A percentile compares a stretch with the other conserved stretches of the same genome.
Conservation (phyloP, 2,113 vertebrate species). For the Callorhinus ursinus region DNA sequence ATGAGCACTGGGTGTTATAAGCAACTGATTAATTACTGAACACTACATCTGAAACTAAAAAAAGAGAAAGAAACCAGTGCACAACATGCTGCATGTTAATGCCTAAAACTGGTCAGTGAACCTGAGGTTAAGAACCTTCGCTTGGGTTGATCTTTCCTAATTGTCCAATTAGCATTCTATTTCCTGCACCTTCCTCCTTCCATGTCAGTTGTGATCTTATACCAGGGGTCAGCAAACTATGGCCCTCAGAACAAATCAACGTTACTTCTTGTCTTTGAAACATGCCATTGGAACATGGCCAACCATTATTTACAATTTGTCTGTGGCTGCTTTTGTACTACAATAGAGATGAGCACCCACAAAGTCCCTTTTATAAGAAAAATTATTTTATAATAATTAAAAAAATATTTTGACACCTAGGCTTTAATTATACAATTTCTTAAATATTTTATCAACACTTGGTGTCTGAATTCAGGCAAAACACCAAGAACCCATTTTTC, state of each 20-base stretch:
- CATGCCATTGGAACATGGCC: neutral
- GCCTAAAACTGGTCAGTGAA: neutral
- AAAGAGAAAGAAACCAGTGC: too few species aligned
- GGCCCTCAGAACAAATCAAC: neutral
- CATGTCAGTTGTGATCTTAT: neutral
- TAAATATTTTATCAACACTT: constrained; percentile 4
- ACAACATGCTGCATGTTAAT: neutral
- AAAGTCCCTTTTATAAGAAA: neutral
- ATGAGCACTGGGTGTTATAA: too few species aligned
- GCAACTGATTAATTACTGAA: too few species aligned
- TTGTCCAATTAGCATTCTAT: neutral
- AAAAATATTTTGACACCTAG: neutral
- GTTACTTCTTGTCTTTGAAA: neutral
- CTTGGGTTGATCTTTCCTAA: neutral
- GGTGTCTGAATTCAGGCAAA: neutral
- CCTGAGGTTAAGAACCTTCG: neutral
- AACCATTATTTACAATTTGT: neutral
- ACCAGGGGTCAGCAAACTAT: neutral
- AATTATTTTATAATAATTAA: neutral
- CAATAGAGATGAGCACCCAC: neutral
- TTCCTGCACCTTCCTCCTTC: neutral
- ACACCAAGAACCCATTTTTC: neutral
- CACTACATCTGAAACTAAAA: too few species aligned
- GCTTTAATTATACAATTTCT: neutral
- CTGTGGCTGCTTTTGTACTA: neutral